These are phyloP conservation scores for Polyergus mexicanus DNA, from an alignment of 1,140 invertebrate genomes.

Conservation along the genomic window DNA sequence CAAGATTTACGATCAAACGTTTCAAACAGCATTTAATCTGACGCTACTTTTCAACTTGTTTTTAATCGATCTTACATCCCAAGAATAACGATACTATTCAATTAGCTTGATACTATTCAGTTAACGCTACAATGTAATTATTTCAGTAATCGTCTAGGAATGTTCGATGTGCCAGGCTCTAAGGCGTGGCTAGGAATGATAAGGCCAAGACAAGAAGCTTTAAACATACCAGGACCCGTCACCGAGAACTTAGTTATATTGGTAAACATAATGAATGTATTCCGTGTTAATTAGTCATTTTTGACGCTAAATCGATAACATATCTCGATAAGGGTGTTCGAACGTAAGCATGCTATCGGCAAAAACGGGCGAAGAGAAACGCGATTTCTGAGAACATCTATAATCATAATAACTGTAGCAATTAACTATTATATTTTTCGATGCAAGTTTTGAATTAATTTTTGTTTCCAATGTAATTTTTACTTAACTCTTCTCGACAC, in stretches of 20 bases:
- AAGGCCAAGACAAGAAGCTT: constrained; percentile 77
- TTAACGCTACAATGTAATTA: constrained; percentile 29
- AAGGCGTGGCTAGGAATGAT: constrained; percentile 82
- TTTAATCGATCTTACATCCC: background rate
- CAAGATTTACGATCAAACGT: background rate
- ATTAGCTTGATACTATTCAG: background rate
- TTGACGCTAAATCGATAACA: constrained; percentile 59
- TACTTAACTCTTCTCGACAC: background rate
- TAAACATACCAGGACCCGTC: constrained; percentile 80
- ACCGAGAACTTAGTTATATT: constrained; percentile 74
- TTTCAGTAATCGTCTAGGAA: constrained; percentile 80
- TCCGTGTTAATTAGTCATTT: constrained; percentile 64
- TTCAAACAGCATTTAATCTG: background rate
- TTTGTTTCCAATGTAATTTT: background rate
- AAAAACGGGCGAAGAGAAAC: constrained; percentile 13
- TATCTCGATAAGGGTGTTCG: constrained; percentile 66
- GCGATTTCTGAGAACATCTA: background rate
- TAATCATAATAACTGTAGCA: constrained; percentile 5
- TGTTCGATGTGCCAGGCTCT: constrained; percentile 80
- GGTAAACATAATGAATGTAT: constrained; percentile 73
- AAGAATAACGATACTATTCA: constrained; percentile 1
- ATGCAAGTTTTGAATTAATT: background rate
- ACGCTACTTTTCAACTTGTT: background rate
- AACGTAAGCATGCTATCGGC: constrained; percentile 47
- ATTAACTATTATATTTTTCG: background rate